phyloP scores from a whole-genome alignment of 2,113 vertebrate genomes.

The Turnix velox region DNA sequence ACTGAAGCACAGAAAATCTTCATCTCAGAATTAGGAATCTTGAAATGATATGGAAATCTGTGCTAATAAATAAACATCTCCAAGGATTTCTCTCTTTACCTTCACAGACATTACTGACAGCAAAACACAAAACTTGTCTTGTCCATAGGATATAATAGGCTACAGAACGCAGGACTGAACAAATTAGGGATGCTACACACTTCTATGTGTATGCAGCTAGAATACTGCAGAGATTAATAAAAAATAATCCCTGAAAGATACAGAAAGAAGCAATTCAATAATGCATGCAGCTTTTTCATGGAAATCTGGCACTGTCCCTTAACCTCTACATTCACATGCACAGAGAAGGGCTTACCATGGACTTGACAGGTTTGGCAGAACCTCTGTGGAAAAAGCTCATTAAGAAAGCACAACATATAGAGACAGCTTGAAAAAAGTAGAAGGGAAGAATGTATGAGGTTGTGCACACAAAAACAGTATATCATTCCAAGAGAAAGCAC shows the following conservation, averaged over 20 bases:
- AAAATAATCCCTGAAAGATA: constrained; percentile 6
- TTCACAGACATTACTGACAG: background rate
- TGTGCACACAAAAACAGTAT: background rate
- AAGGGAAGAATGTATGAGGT: background rate
- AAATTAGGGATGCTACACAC: background rate
- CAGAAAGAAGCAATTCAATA: constrained; percentile 12
- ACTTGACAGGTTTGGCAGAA: background rate
- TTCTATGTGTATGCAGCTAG: background rate
- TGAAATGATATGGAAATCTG: background rate
- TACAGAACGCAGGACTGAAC: background rate
- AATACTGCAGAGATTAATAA: background rate
- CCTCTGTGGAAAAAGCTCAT: background rate
- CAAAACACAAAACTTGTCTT: constrained; percentile 16
- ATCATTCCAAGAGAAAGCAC: background rate
- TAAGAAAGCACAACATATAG: background rate
- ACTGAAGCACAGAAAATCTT: background rate
- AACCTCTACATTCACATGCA: background rate
- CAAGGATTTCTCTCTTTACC: background rate
- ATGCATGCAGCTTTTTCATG: background rate
- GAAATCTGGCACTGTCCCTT: background rate
- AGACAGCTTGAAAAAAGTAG: background rate
- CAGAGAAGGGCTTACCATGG: background rate
- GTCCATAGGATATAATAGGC: background rate
- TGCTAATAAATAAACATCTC: background rate
- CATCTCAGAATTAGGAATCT: background rate